Evolutionary conservation across 1,140 invertebrate genomes (phyloP).

Genomic region (Drosophila littoralis): DNA sequence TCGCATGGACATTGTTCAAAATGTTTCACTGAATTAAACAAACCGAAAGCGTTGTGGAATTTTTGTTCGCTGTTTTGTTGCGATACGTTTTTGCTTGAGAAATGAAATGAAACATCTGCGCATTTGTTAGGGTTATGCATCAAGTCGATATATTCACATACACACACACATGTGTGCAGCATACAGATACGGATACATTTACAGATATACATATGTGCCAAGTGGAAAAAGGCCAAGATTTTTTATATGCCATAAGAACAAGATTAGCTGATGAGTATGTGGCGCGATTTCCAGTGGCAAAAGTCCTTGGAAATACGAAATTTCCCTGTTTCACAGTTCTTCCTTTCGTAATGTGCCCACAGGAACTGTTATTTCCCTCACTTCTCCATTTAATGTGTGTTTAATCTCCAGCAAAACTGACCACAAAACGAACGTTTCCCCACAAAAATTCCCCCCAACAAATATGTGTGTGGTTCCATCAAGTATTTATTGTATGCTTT

Average conservation of each 20-base stretch:
- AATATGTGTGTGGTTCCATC: slow-evolving; percentile 3
- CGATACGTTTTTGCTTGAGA: slow-evolving; percentile 42
- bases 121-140: slow-evolving; percentile 76
- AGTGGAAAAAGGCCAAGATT: slow-evolving; percentile 34
- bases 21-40: slow-evolving; percentile 76
- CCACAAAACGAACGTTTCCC: neutral
- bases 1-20: slow-evolving; percentile 79
- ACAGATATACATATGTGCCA: neutral
- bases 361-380: neutral
- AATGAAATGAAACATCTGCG: slow-evolving; percentile 76
- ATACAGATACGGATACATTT: slow-evolving; percentile 15
- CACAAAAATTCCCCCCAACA: slow-evolving; percentile 1
- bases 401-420: neutral
- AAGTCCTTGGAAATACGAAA: neutral
- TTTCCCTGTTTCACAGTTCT: too few species aligned
- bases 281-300: neutral
- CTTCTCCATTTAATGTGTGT: neutral
- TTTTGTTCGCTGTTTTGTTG: slow-evolving; percentile 30
- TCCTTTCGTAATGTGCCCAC: too few species aligned
- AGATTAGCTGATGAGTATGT: neutral
- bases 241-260: neutral
- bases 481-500: slow-evolving; percentile 11
- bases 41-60: slow-evolving; percentile 68
- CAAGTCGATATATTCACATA: slow-evolving; percentile 47
- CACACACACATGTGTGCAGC: slow-evolving; percentile 6